Conservation (phyloP, 1,140 invertebrate genomes). For the Nephila pilipes region DNA sequence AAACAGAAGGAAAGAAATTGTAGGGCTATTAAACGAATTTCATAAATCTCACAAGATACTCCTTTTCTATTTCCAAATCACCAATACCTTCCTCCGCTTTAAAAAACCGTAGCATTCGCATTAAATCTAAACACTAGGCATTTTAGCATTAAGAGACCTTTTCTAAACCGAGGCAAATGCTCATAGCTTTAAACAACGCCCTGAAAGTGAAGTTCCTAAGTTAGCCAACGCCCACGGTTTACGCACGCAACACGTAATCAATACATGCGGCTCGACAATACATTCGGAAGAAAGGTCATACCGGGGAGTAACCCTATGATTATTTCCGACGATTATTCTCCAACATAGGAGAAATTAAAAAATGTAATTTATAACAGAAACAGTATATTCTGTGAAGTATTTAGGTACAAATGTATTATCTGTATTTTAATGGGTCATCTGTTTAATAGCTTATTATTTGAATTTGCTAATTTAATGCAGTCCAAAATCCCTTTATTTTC, state of each 20-base stretch:
- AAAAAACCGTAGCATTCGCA: neutral
- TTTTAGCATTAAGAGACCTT: neutral
- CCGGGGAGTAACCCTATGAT: neutral
- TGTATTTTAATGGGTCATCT: too few species aligned
- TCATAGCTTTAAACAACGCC: constrained; percentile 43
- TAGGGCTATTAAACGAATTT: too few species aligned
- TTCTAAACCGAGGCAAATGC: neutral
- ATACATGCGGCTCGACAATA: constrained; percentile 25
- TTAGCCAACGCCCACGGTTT: constrained; percentile 55
- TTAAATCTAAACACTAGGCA: neutral
- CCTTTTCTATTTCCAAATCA: too few species aligned
- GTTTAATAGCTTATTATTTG: too few species aligned
- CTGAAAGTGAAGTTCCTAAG: constrained; percentile 3
- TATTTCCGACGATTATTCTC: constrained; percentile 14
- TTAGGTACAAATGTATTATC: too few species aligned
- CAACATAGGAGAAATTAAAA: neutral
- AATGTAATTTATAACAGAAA: too few species aligned
- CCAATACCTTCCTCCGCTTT: too few species aligned
- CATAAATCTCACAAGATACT: too few species aligned
- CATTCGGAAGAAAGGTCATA: constrained; percentile 39
- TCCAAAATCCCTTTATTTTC: too few species aligned
- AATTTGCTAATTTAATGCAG: too few species aligned
- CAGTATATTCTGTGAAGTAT: too few species aligned
- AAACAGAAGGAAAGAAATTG: too few species aligned
- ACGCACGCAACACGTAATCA: constrained; percentile 69